Evolutionary conservation across 2,888 invertebrate genomes (phyloP), one percentile per base, ranked within the genome.

Genomic region (Drosophila robusta): DNA sequence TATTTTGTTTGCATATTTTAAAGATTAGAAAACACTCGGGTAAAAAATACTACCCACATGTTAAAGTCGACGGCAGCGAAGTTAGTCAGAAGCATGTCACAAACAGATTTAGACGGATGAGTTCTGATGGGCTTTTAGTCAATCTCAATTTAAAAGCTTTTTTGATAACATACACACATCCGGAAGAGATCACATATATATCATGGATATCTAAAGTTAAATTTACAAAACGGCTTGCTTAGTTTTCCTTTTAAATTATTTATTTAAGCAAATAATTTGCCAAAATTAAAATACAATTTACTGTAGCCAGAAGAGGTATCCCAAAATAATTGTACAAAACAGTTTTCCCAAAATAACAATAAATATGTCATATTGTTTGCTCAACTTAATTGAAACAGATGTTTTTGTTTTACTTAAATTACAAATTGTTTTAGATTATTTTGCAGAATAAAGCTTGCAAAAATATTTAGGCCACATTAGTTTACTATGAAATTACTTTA

Each of bases 21-120:
- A 75, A 75, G 74, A 75, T 74, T 75, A 74, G 75, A 70, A 65
- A 64, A 46, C n/a, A 52, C 60, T 55, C 38, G 22, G 57, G n/a
- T 47, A 22, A 42, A 67, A 73, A 66, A 68, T 72, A 52, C 50
- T 56, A 61, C 45, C 54, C 32, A 32, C 42, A 50, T 64, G 26
- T 60, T 49, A 44, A 41, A 58, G 42, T 56, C 38, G 18, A 32
- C 32, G 3, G 16, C 39, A 4, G 16, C 49, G 24, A 22, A 49
- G 47, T 47, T 32, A 26, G 50, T 56, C 54, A 56, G 44, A 46
- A 51, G 26, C 42, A 26, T 50, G 62, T 39, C 64, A 64, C 36
- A 62, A 62, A 32, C 60, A 74, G 69, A 63, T 62, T 54, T 49
- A 58, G 54, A 61, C 45, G 45, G 52, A 67, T 60, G 63, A 58